Percentiles rank a stretch among this genome's conserved stretches.
These are phyloP conservation scores for Hydropotes inermis DNA, from an alignment of 2,113 vertebrate genomes.

Conservation along the genomic window DNA sequence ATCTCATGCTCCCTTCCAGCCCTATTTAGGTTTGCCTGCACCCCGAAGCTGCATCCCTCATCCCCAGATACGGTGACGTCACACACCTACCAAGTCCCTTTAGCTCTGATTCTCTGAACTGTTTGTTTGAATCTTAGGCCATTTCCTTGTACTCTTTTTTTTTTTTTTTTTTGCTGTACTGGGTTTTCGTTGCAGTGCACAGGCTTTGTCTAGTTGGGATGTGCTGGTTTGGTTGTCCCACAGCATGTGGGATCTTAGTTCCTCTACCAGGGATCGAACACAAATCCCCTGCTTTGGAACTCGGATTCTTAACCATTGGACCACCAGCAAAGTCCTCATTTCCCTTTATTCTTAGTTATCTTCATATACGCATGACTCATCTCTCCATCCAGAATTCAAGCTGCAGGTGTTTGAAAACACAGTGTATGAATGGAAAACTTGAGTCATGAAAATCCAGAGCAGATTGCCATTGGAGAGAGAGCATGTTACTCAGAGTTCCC, in stretches of 20 bases:
- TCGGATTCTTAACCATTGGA: not conserved
- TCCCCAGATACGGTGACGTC: not conserved
- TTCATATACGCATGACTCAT: not conserved
- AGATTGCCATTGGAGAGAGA: not conserved
- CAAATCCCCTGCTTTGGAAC: not conserved
- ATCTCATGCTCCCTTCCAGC: not conserved
- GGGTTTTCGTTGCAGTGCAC: not conserved
- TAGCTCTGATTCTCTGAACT: not conserved
- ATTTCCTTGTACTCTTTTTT: not conserved
- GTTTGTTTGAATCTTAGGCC: not conserved
- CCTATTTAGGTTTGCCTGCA: not conserved
- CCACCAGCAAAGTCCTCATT: not conserved
- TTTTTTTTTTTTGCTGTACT: not conserved
- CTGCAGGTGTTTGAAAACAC: not conserved
- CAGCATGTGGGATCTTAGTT: not conserved
- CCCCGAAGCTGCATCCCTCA: not conserved
- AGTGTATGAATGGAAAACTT: not conserved
- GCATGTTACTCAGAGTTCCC: not conserved
- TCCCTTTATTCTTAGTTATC: not conserved
- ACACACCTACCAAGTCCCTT: not conserved
- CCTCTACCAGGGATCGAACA: not conserved
- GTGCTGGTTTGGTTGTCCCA: not conserved
- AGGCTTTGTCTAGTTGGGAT: not conserved
- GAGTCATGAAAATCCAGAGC: not conserved
- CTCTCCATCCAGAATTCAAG: not conserved